These are phyloP conservation scores for Acanthurus lineatus DNA, from an alignment of 2,797 vertebrate species.

Conservation along the genomic window DNA sequence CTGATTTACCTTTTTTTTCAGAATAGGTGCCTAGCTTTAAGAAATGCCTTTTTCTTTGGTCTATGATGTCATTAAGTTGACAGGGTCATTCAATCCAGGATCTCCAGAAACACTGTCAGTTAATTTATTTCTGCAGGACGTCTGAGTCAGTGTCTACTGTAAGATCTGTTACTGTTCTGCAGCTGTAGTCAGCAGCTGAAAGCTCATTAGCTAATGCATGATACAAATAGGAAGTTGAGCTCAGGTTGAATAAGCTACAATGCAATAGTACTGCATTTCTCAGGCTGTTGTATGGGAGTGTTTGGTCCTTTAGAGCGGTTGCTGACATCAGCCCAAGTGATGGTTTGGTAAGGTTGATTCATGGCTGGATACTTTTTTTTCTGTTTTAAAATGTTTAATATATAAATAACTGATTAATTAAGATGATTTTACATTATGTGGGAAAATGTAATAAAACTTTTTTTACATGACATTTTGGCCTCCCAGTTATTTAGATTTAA, in stretches of 20 bases:
- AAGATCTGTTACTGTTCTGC: conserved; percentile 44
- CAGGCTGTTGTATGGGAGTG: conserved; percentile 43
- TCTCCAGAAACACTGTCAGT: conserved; percentile 41
- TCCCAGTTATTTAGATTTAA: not conserved
- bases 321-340: conserved; percentile 33
- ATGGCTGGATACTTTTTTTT: conserved; percentile 32
- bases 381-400: conserved; percentile 66
- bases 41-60: conserved; percentile 56
- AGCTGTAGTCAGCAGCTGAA: conserved; percentile 63
- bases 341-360: conserved; percentile 16
- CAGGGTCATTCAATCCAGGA: conserved; percentile 42
- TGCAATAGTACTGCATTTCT: conserved; percentile 52
- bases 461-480: conserved; percentile 56
- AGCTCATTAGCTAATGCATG: conserved; percentile 70
- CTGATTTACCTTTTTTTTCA: conserved; percentile 5
- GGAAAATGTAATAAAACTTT: conserved; percentile 71
- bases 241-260: conserved; percentile 62
- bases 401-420: conserved; percentile 65
- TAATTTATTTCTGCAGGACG: conserved; percentile 52
- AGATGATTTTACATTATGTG: conserved; percentile 69
- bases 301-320: conserved; percentile 8
- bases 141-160: conserved; percentile 33
- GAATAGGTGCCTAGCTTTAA: conserved; percentile 65
- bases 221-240: conserved; percentile 50
- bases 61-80: conserved; percentile 34